Evolutionary conservation across 2,888 invertebrate genomes (phyloP).

Genomic region (Balanococcus diminutus): DNA sequence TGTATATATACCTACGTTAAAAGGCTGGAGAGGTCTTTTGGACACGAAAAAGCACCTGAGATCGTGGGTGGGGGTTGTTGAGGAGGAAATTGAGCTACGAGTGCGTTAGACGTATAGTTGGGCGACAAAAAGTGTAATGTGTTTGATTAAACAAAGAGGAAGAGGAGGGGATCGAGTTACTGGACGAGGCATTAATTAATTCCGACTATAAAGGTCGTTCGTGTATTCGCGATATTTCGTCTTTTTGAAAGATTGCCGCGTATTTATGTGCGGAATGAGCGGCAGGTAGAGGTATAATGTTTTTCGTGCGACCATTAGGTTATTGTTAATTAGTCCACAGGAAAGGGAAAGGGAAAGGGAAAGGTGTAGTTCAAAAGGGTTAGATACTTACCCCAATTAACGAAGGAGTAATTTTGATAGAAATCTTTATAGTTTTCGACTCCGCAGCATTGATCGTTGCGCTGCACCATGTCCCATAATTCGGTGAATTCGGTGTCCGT

Average conservation of each 20-base stretch:
- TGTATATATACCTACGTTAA: background rate
- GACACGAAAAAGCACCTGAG: background rate
- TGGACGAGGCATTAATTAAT: conserved; percentile 3
- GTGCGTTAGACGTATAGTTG: background rate
- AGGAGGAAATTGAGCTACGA: background rate
- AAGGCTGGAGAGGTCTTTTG: background rate
- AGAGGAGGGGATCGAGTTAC: background rate
- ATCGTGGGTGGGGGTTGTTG: too few species aligned
- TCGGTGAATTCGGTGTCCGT: conserved; percentile 71
- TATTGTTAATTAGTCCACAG: background rate
- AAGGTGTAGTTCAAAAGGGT: background rate
- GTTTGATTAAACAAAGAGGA: conserved; percentile 26
- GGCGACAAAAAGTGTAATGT: conserved; percentile 1
- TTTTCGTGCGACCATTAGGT: background rate
- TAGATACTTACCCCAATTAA: conserved; percentile 50
- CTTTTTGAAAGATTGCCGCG: background rate
- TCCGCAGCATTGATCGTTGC: conserved; percentile 79
- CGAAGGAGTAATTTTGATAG: conserved; percentile 53
- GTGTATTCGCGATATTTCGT: background rate
- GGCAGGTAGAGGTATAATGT: background rate
- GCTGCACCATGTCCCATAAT: conserved; percentile 78
- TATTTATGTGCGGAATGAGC: background rate
- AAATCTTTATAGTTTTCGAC: conserved; percentile 68
- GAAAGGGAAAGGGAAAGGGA: background rate
- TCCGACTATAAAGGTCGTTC: background rate